Evolutionary conservation across 2,888 invertebrate genomes (phyloP).

Genomic region (Copidosoma aretas): DNA sequence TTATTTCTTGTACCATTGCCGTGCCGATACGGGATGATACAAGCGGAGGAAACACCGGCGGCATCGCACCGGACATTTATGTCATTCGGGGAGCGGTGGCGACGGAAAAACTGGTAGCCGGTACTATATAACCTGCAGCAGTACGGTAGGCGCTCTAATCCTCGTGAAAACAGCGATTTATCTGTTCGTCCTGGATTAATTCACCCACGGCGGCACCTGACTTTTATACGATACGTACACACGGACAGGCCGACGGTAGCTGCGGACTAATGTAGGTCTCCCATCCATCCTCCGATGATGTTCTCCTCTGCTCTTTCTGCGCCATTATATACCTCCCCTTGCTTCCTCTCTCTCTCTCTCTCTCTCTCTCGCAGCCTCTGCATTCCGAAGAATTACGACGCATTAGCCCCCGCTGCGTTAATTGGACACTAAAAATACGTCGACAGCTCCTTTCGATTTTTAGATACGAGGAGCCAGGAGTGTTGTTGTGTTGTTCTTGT

Average conservation of each 20-base stretch:
- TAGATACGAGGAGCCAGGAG: too few relatives aligned
- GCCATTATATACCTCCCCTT: too few relatives aligned
- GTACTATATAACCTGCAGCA: too few relatives aligned
- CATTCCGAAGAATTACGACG: conserved; percentile 30
- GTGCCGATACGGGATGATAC: too few relatives aligned
- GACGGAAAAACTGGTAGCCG: conserved; percentile 21
- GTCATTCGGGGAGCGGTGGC: background rate
- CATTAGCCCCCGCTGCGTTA: conserved; percentile 6
- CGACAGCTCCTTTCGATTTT: background rate
- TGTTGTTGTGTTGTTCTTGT: too few relatives aligned
- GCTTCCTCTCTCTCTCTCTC: too few relatives aligned
- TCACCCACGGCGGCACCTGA: conserved; percentile 32
- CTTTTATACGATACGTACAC: background rate
- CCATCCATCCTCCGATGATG: too few relatives aligned
- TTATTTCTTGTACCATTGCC: background rate
- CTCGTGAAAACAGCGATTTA: conserved; percentile 60
- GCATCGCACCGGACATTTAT: background rate
- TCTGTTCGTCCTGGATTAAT: conserved; percentile 45
- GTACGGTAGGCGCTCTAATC: conserved; percentile 53
- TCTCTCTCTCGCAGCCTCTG: conserved; percentile 23
- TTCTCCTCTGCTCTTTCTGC: background rate
- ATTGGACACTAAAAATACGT: conserved; percentile 22
- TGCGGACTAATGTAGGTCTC: conserved; percentile 39
- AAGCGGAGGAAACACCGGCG: background rate
- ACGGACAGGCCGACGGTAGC: too few relatives aligned